These are phyloP conservation scores for Desmophyllum pertusum DNA, from an alignment of 92 coral and sea anemone species.

Conservation along the genomic window DNA sequence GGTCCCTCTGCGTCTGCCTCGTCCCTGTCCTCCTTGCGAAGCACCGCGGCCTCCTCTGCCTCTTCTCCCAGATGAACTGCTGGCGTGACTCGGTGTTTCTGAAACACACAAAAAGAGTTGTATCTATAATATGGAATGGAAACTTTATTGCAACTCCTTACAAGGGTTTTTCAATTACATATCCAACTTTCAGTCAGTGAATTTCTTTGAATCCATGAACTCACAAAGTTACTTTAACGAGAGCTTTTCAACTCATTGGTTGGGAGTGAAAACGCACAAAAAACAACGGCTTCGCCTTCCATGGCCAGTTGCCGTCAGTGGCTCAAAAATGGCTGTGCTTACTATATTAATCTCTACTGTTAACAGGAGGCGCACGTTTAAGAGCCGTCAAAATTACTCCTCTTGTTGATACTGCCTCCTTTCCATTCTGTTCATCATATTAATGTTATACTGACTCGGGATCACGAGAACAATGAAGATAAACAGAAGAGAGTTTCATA, in stretches of 20 bases:
- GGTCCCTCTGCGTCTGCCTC: slow-evolving; percentile 16
- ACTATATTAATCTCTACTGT: no score
- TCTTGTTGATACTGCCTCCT: neutral
- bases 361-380: no score
- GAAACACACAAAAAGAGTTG: neutral
- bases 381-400: no score
- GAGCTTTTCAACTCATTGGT: no score
- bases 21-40: slow-evolving; percentile 15
- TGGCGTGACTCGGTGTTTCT: slow-evolving; percentile 5
- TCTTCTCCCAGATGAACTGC: slow-evolving; percentile 15
- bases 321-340: no score
- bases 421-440: neutral
- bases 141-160: neutral
- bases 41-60: slow-evolving; percentile 29
- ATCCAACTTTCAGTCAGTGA: neutral
- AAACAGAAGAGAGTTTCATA: neutral
- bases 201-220: neutral
- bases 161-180: no score
- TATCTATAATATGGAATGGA: neutral
- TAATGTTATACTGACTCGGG: neutral
- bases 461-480: neutral
- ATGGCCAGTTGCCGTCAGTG: no score
- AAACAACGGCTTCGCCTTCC: no score
- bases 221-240: no score
- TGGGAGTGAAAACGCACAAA: no score